Percentiles rank a stretch among this genome's conserved stretches.
These are phyloP conservation scores for Salpingus planirostris DNA, from an alignment of 2,888 invertebrate species.

Conservation along the genomic window DNA sequence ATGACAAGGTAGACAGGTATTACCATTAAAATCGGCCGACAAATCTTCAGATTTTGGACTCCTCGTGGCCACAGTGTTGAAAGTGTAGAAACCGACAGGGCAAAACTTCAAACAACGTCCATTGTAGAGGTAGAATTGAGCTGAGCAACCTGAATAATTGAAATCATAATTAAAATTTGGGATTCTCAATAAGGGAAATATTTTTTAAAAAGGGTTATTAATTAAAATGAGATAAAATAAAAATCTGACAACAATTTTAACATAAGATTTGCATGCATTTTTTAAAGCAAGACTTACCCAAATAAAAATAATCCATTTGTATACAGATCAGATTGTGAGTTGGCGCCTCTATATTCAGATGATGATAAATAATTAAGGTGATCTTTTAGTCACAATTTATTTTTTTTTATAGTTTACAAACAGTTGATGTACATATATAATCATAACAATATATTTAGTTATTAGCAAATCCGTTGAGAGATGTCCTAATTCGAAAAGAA, in stretches of 20 bases:
- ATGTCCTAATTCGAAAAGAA: too few species aligned
- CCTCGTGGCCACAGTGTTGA: slow-evolving; percentile 18
- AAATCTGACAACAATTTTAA: slow-evolving; percentile 37
- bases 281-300: slow-evolving; percentile 24
- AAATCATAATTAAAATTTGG: slow-evolving; percentile 11
- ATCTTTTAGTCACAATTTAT: slow-evolving; percentile 30
- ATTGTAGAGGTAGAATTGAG: slow-evolving; percentile 51
- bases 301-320: too few species aligned
- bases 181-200: too few species aligned
- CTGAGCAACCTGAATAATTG: slow-evolving; percentile 53
- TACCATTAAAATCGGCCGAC: slow-evolving; percentile 14
- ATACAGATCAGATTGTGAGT: too few species aligned
- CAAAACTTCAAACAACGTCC: slow-evolving; percentile 53
- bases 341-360: too few species aligned
- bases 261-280: slow-evolving; percentile 24
- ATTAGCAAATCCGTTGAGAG: slow-evolving; percentile 23
- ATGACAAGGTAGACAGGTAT: slow-evolving; percentile 58
- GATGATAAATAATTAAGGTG: too few species aligned
- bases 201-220: too few species aligned
- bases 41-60: slow-evolving; percentile 19
- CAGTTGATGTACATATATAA: slow-evolving; percentile 28
- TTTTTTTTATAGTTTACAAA: slow-evolving; percentile 33
- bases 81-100: slow-evolving; percentile 33
- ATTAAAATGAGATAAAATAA: slow-evolving; percentile 16
- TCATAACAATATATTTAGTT: slow-evolving; percentile 24